phyloP scores from a whole-genome alignment of 1,140 invertebrate genomes.

The Neotoxoptera formosana region DNA sequence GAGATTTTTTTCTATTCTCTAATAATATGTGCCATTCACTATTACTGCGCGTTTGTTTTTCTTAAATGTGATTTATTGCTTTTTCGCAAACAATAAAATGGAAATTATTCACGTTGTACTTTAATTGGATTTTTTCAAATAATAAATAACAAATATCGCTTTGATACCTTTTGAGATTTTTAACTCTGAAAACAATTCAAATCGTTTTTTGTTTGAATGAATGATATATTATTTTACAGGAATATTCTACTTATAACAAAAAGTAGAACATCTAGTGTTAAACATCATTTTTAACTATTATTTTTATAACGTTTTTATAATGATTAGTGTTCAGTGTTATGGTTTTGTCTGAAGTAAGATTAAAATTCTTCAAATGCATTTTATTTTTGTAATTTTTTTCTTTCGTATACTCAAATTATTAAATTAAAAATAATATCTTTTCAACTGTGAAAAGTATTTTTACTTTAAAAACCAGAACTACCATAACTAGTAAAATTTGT shows the following conservation, averaged over 20 bases:
- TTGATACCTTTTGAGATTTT: slow-evolving; percentile 12
- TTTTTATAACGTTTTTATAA: neutral
- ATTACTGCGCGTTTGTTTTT: neutral
- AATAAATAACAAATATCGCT: neutral
- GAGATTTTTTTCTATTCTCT: neutral
- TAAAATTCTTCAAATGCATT: no score
- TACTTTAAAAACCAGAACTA: no score
- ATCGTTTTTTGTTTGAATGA: neutral
- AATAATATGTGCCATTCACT: neutral
- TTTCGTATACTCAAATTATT: no score
- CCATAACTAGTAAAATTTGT: no score
- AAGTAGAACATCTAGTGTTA: neutral
- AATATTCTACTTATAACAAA: neutral
- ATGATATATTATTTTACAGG: neutral
- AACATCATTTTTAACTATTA: neutral
- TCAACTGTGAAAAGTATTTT: no score
- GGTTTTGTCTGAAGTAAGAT: no score
- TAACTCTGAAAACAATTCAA: neutral
- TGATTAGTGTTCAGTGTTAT: neutral
- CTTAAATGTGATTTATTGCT: slow-evolving; percentile 6
- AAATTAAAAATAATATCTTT: no score
- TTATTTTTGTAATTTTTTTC: no score
- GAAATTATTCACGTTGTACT: slow-evolving; percentile 5
- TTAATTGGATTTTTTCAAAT: slow-evolving; percentile 1
- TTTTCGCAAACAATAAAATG: slow-evolving; percentile 4